Base-by-base conservation (phyloP, 53 echinoderm and acorn worm genomes). In the Apostichopus leukothele region DNA sequence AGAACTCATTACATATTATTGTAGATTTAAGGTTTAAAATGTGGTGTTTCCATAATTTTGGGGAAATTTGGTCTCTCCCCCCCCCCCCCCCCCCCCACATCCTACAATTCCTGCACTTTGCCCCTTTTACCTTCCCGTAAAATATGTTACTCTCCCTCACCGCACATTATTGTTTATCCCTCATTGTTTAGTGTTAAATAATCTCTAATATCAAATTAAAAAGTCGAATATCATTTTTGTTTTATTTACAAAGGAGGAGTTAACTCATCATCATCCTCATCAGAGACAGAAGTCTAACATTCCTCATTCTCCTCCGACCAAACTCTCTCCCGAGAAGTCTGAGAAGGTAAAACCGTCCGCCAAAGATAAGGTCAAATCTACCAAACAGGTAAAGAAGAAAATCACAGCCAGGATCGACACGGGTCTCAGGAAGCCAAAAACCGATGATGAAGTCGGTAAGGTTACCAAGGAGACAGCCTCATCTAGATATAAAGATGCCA, bases 351-450 rank as follows among this genome's bases (percentile, higher is more conserved):
- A 67, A 84, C 75, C 27, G 60, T 76, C 92, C 86, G 83, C 83
- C 87, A 83, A 73, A 16, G 74, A 60, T 52, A 55, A 67, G 6
- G 7, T 2, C 10, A 91, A 83, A 80, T 18, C 60, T 12, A 51
- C 78, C 19, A 86, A 23, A 60, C 67, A 59, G 26, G 73, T 80
- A 26, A 95, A 88, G 81, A 95, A 92, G 88, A 91, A 85, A 39
- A 89, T 93, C 53, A 89, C 89, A 18, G 92, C 96, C 13, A 93
- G 88, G 91, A 95, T 96, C 60, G 93, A 96, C 68, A 93, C 95
- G 0, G 96, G 96, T n/a, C 89, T 96, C 67, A 90, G 93, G 76
- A 92, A 83, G 73, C 51, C 78, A 9, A 78, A 90, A 55, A 73
- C 76, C 16, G 71, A 16, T 16, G 71, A 16, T n/a, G 71, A 71